Conservation (phyloP, 2,888 invertebrate genomes). For the Eilema griseolum region DNA sequence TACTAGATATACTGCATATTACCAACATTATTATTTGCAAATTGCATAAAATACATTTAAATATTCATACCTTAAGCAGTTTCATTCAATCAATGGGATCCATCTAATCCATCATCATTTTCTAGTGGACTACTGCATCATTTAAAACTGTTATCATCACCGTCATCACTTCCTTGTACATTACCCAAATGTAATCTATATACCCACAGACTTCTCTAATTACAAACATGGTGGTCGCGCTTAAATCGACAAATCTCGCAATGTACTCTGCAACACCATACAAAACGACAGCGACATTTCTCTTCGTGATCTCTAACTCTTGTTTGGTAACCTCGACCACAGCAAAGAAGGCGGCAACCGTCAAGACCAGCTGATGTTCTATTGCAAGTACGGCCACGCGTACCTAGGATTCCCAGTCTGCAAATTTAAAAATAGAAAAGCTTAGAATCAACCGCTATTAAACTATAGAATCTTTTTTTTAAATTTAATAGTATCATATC, state of each 20-base stretch:
- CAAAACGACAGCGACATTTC: constrained; percentile 95
- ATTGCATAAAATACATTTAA: neutral
- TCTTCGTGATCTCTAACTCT: constrained; percentile 93
- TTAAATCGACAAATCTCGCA: constrained; percentile 94
- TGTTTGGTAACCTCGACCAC: constrained; percentile 96
- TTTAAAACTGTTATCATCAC: neutral
- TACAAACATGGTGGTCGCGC: constrained; percentile 95
- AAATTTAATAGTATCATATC: neutral
- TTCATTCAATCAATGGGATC: constrained; percentile 2
- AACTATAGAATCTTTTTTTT: neutral
- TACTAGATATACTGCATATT: neutral
- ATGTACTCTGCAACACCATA: constrained; percentile 96
- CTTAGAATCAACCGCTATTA: neutral
- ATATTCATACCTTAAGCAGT: neutral
- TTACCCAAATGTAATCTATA: neutral
- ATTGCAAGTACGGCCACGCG: constrained; percentile 94
- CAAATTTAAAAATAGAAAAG: constrained; percentile 32
- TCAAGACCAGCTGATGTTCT: constrained; percentile 94
- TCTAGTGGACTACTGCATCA: constrained; percentile 10
- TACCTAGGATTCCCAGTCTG: constrained; percentile 94
- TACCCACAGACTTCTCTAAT: constrained; percentile 82
- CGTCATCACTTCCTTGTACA: neutral
- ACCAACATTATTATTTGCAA: neutral
- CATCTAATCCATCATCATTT: neutral
- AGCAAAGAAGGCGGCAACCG: constrained; percentile 95